phyloP scores from a whole-genome alignment of 2,888 invertebrate species.

The Dione juno region DNA sequence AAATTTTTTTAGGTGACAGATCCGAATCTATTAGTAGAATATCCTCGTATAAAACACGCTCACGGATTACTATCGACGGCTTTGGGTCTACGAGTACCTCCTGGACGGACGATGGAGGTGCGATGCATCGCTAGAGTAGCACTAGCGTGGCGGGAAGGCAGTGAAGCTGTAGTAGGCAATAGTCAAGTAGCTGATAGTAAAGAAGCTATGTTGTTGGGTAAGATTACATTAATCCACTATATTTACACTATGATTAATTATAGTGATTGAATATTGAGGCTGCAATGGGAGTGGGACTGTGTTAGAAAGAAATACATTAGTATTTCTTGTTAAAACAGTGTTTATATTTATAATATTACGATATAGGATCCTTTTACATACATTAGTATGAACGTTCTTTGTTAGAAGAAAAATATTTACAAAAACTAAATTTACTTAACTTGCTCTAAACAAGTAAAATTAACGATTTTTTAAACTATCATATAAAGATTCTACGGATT shows the following conservation, averaged over 20 bases:
- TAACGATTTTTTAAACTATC: neutral
- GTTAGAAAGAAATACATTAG: too few species aligned
- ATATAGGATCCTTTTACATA: too few species aligned
- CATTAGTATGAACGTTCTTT: too few species aligned
- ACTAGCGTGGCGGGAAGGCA: conserved; percentile 77
- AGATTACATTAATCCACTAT: conserved; percentile 37
- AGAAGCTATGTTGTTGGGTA: conserved; percentile 78
- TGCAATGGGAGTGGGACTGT: too few species aligned
- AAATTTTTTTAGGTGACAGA: conserved; percentile 67
- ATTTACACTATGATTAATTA: neutral
- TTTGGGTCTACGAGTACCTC: conserved; percentile 71
- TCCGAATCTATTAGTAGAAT: conserved; percentile 68
- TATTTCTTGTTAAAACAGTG: too few species aligned
- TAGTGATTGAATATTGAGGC: too few species aligned
- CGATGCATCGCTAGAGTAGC: conserved; percentile 75
- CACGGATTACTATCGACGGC: conserved; percentile 75
- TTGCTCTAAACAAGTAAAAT: too few species aligned
- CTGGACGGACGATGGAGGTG: conserved; percentile 74
- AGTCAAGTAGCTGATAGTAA: conserved; percentile 77
- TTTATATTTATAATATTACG: too few species aligned
- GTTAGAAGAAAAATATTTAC: too few species aligned
- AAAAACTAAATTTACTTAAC: too few species aligned
- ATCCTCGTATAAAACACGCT: conserved; percentile 71
- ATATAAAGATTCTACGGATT: neutral
- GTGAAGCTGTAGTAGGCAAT: conserved; percentile 77